phyloP scores from a whole-genome alignment of 2,113 vertebrate species.

The Geothlypis trichas region DNA sequence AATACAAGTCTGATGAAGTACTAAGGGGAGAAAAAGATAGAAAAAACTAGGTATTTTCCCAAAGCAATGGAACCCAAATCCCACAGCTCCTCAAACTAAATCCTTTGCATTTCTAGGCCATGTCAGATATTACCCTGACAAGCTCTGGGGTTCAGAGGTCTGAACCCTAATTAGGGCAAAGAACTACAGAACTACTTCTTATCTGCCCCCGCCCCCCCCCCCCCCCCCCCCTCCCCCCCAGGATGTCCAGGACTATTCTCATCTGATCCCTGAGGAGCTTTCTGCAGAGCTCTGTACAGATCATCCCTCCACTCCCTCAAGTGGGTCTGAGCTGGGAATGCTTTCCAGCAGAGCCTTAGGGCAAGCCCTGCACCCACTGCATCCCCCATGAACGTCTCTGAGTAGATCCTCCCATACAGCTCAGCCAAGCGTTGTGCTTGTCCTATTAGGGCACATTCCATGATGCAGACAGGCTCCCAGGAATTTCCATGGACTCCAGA shows the following conservation, averaged over 20 bases:
- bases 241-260: background rate
- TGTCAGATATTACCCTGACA: background rate
- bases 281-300: background rate
- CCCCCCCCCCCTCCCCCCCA: background rate
- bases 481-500: background rate
- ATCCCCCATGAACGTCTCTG: accelerated
- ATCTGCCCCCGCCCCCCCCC: background rate
- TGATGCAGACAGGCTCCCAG: background rate
- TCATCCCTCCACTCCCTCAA: background rate
- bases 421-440: background rate
- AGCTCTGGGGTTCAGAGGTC: background rate
- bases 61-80: background rate
- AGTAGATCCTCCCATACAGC: background rate
- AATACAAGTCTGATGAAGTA: background rate
- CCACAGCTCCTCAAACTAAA: background rate
- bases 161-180: background rate
- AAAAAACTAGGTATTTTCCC: background rate
- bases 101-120: background rate
- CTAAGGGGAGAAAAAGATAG: background rate
- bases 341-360: background rate
- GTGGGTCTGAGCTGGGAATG: background rate
- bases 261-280: background rate
- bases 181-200: no score
- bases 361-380: no score
- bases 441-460: background rate